Evolutionary conservation across 2,113 vertebrate genomes (phyloP), one percentile per base, ranked within the genome.

Genomic region (Taurulus bubalis): DNA sequence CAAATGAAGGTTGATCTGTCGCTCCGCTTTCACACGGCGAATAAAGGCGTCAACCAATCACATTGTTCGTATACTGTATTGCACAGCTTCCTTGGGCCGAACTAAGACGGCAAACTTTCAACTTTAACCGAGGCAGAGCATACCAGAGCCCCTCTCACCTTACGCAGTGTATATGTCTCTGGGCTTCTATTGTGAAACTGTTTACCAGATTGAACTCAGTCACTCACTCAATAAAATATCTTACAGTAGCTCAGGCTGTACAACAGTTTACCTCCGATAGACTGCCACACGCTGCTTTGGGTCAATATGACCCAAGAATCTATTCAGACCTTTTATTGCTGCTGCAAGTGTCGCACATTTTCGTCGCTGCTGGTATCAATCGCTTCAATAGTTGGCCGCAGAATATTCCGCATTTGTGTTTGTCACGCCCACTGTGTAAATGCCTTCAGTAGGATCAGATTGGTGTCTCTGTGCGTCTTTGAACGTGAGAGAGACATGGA

Each of bases 391-490:
- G 18, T 22, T 49, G 16, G 20, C 49, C 0, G 47, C 20, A 9
- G 49, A 53, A 53, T 53, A 53, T 53, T 53, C 9, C 0, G 8
- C 49, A n/a, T 53, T 53, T n/a, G 51, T 53, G 9, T 53, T 22
- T 45, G 47, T 22, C 6, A 22, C 8, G 8, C 38, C 38, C 8
- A 51, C 22, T 9, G 20, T n/a, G 51, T 45, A 45, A 11, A 53
- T 53, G 22, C 8, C 22, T 53, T n/a, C 8, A 22, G 66, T 20
- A 30, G 58, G 65, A 82, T 75, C 42, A 63, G 64, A 51, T 16
- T 11, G 0, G 26, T 51, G 45, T 55, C 26, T 64, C 47, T 64
- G 59, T 18, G 18, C 6, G 24, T 40, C 8, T 26, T 45, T 47
- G 14, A 28, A 24, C 11, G 24, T n/a, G 34, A 26, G n/a, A 40